Base-by-base conservation (phyloP, 2,113 vertebrate genomes). In the Formicarius rufipectus region DNA sequence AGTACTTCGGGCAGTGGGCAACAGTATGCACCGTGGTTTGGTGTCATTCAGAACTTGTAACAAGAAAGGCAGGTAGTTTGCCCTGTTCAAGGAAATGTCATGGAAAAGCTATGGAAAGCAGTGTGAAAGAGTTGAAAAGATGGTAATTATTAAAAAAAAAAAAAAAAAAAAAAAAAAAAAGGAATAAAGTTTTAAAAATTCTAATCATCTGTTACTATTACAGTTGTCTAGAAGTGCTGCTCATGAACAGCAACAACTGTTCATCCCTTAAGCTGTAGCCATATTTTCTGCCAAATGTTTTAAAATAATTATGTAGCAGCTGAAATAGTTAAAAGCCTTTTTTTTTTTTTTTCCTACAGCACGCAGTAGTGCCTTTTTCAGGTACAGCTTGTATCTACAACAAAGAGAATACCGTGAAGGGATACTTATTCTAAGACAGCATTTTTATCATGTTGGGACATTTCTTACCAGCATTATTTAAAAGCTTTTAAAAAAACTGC, bases 381-480 rank as follows among this genome's bases (percentile, higher is more conserved):
- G 66, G 49, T 59, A 73, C 74, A 77, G 67, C 9, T 35, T 72
- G 28, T 62, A 72, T 63, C 85, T 75, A 94, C 89, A 95, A 97
- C 96, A 97, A 96, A 97, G 95, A 95, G 94, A 97, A 96, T 96
- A 78, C 42, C 80, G 24, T 69, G 95, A 93, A 93, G 71, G 15
- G 39, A 17, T 95, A 86, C 45, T 86, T 95, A 90, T 31, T 86
- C 60, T 58, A 80, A 96, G 85, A 94, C 71, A 92, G 56, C 66
- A 89, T 94, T 96, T 96, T 92, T 96, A 82, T 92, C 87, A 89
- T 87, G 89, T 95, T 96, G 94, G 77, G 85, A 91, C 71, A 89
- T 94, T 95, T 97, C 91, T 95, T 97, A 97, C 71, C 60, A 96
- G 94, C 96, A 96, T 97, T 96, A 97, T 97, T 97, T 95, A 97